Percentiles rank a stretch among this genome's conserved stretches.
phyloP scores from a whole-genome alignment of 2,888 invertebrate genomes.

The Heteropelma amictum region DNA sequence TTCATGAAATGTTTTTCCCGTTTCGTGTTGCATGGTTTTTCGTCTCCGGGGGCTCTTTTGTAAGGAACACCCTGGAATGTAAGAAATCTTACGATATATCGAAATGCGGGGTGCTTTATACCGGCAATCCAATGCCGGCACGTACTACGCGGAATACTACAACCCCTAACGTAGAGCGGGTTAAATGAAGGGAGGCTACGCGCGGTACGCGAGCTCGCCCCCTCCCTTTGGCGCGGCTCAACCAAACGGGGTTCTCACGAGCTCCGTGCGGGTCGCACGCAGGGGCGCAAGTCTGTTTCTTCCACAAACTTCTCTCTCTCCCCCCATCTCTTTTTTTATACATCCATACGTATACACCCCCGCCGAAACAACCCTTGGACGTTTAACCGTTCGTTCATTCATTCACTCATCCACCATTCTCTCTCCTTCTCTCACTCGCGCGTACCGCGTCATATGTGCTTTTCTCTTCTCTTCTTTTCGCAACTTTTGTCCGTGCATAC shows the following conservation, averaged over 20 bases:
- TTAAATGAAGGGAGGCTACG: conserved; percentile 57
- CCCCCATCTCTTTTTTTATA: neutral
- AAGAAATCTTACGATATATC: conserved; percentile 10
- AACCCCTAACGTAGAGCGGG: conserved; percentile 42
- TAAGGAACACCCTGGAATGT: no score
- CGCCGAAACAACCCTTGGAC: conserved; percentile 28
- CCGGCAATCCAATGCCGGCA: conserved; percentile 53
- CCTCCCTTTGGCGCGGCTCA: conserved; percentile 19
- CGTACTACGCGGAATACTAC: conserved; percentile 69
- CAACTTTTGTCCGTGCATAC: conserved; percentile 21
- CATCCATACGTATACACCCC: neutral
- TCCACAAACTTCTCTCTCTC: conserved; percentile 6
- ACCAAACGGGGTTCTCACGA: conserved; percentile 44
- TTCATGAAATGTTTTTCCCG: no score
- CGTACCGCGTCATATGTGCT: conserved; percentile 3
- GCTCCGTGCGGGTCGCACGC: conserved; percentile 56
- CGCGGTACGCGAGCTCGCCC: conserved; percentile 43
- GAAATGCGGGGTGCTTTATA: conserved; percentile 5
- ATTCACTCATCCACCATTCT: conserved; percentile 58
- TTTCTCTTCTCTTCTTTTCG: conserved; percentile 5
- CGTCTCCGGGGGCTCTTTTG: no score
- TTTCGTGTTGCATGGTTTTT: no score
- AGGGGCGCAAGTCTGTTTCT: conserved; percentile 66
- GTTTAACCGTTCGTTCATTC: conserved; percentile 68
- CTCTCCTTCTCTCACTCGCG: conserved; percentile 10